phyloP scores from a whole-genome alignment of 2,113 vertebrate species.

The Apteryx owenii region DNA sequence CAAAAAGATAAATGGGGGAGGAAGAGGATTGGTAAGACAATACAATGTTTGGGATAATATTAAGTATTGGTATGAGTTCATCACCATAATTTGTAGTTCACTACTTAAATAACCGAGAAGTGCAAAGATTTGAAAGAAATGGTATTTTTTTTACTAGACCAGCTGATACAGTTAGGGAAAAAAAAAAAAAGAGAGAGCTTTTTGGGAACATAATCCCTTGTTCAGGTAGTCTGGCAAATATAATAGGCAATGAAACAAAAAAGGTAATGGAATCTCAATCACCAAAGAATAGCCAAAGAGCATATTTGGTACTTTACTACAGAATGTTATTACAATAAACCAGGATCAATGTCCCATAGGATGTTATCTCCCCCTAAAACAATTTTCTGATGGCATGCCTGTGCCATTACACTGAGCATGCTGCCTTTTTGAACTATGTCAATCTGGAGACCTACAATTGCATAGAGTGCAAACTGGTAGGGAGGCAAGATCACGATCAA shows the following conservation, averaged over 20 bases:
- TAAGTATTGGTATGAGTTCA: not conserved
- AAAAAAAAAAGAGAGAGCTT: not conserved
- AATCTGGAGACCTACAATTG: not conserved
- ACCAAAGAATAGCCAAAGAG: not conserved
- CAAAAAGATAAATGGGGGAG: not conserved
- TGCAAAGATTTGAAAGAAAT: not conserved
- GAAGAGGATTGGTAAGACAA: not conserved
- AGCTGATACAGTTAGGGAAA: not conserved
- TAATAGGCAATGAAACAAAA: not conserved
- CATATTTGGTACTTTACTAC: not conserved
- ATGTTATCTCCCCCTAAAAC: not conserved
- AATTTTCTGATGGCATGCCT: not conserved
- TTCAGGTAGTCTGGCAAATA: not conserved
- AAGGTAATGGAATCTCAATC: not conserved
- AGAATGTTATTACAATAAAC: not conserved
- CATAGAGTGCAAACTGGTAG: not conserved
- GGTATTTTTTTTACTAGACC: not conserved
- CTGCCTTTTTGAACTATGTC: not conserved
- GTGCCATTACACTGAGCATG: not conserved
- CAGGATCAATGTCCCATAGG: not conserved
- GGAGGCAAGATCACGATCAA: not conserved
- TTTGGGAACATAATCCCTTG: not conserved
- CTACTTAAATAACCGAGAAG: not conserved
- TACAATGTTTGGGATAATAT: not conserved
- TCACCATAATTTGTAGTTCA: not conserved